These are phyloP conservation scores for Lysandra bellargus DNA, from an alignment of 2,888 invertebrate genomes.

Conservation along the genomic window DNA sequence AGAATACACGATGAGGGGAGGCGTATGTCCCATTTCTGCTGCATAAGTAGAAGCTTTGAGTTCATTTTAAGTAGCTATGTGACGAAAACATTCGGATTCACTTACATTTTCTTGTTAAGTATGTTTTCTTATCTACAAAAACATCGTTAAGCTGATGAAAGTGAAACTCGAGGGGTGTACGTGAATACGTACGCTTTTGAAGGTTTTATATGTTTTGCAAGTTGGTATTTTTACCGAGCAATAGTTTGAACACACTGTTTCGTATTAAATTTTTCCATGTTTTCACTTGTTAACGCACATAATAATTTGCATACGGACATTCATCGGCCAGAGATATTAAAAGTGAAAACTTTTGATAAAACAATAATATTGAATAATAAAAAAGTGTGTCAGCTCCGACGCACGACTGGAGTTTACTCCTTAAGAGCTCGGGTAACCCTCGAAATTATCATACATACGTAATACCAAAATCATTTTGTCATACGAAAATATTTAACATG, in stretches of 20 bases:
- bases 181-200: conserved; percentile 9
- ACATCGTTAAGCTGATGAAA: conserved; percentile 12
- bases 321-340: no score
- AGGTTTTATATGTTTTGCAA: background rate
- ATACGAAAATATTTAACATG: no score
- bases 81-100: conserved; percentile 36
- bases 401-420: no score
- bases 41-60: conserved; percentile 66
- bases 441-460: no score
- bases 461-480: no score
- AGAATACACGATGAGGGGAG: conserved; percentile 76
- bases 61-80: conserved; percentile 54
- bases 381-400: no score
- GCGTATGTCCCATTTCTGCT: conserved; percentile 63
- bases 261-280: background rate
- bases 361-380: no score
- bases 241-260: background rate
- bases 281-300: background rate
- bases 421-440: no score
- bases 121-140: conserved; percentile 18
- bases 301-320: background rate
- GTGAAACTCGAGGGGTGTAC: conserved; percentile 7
- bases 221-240: background rate
- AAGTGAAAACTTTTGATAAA: background rate
- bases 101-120: conserved; percentile 28